A percentile compares a stretch with the other conserved stretches of the same genome.
Conservation (phyloP, 2,113 vertebrate species). For the Rhinolophus sinicus region DNA sequence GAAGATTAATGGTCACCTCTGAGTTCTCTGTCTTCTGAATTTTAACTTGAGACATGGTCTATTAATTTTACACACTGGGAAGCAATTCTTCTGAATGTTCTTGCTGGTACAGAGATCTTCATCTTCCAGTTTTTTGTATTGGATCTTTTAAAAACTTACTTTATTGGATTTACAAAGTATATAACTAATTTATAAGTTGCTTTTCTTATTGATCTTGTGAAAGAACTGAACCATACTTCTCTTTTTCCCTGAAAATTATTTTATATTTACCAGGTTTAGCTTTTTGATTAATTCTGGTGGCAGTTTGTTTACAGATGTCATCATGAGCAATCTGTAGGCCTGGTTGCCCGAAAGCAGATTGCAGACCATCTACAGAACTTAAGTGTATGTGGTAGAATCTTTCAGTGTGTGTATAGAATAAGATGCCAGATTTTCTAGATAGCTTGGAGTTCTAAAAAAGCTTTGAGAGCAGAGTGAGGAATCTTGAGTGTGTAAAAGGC, state of each 20-base stretch:
- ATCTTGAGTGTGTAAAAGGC: not conserved
- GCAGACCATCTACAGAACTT: not conserved
- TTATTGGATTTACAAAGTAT: constrained; percentile 12
- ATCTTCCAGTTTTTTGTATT: constrained; percentile 17
- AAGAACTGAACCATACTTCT: not conserved
- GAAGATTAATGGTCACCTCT: not conserved
- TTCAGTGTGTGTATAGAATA: not conserved
- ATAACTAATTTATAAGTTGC: not conserved
- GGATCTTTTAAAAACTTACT: not conserved
- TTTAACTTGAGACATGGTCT: constrained; percentile 8
- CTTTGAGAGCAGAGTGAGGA: not conserved
- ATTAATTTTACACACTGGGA: not conserved
- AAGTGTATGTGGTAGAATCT: not conserved
- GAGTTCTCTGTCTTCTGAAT: not conserved
- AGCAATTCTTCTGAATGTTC: not conserved
- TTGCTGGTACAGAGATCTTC: not conserved
- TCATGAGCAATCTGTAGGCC: not conserved
- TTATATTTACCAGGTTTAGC: not conserved
- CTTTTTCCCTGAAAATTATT: not conserved
- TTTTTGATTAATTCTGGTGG: not conserved
- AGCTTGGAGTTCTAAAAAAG: not conserved
- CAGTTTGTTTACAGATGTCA: not conserved
- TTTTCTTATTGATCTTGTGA: constrained; percentile 13
- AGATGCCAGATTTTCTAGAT: not conserved
- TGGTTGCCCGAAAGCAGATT: not conserved